phyloP scores from a whole-genome alignment of 2,888 invertebrate genomes.

The Ophioninae sp. region DNA sequence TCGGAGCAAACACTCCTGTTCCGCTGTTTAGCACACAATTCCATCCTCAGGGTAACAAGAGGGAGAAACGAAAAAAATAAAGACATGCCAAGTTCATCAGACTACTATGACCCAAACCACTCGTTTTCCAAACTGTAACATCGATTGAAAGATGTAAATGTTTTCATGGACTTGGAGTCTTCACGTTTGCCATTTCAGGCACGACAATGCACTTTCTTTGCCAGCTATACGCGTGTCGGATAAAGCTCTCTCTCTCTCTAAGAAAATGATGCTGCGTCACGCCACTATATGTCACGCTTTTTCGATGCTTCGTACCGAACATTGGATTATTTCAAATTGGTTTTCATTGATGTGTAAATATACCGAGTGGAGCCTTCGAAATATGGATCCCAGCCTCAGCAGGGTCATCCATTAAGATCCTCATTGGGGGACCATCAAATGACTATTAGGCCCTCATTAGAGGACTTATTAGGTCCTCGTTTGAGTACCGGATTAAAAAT shows the following conservation, averaged over 20 bases:
- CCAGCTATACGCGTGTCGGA: not conserved
- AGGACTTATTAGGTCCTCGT: too few relatives aligned
- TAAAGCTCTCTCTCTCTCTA: not conserved
- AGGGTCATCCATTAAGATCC: not conserved
- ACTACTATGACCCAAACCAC: not conserved
- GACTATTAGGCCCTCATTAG: too few relatives aligned
- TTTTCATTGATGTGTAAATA: not conserved
- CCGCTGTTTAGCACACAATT: not conserved
- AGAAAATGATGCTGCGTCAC: not conserved
- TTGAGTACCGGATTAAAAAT: not conserved
- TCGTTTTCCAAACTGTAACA: not conserved
- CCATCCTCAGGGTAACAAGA: not conserved
- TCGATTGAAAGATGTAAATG: not conserved
- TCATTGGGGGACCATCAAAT: too few relatives aligned
- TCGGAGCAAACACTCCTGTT: not conserved
- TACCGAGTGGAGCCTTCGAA: not conserved
- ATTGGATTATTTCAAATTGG: not conserved
- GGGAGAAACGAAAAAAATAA: not conserved
- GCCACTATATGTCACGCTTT: not conserved
- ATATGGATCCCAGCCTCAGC: not conserved
- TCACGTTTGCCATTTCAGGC: not conserved
- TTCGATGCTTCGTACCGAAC: not conserved
- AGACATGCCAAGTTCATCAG: not conserved
- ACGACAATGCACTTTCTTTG: not conserved
- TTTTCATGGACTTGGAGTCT: conserved; percentile 50